phyloP scores from a whole-genome alignment of 1,140 invertebrate genomes.

The Tenebrio molitor region DNA sequence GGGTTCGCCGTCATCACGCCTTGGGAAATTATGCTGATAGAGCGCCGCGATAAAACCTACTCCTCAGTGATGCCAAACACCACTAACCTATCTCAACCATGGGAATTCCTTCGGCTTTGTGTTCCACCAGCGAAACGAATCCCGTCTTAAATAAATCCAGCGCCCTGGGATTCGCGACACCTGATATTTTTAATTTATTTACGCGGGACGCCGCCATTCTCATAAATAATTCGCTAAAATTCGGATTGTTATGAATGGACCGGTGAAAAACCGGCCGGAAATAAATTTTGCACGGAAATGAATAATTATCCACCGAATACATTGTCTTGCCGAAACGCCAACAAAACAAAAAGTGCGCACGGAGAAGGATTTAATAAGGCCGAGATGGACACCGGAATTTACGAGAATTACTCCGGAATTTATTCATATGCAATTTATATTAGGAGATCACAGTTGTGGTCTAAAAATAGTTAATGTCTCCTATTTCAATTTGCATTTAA shows the following conservation, averaged over 20 bases:
- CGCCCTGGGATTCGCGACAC: conserved; percentile 9
- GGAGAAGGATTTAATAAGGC: no score
- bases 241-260: conserved; percentile 4
- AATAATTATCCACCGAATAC: background rate
- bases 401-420: background rate
- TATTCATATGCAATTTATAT: conserved; percentile 15
- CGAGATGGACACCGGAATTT: no score
- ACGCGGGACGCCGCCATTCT: background rate
- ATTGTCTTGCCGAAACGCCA: no score
- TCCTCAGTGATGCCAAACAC: conserved; percentile 36
- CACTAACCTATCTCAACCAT: conserved; percentile 40
- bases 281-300: conserved; percentile 9
- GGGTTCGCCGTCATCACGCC: conserved; percentile 39
- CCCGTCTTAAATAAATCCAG: conserved; percentile 13
- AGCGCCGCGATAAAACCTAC: conserved; percentile 27
- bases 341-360: no score
- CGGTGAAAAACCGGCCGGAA: background rate
- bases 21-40: conserved; percentile 47
- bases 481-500: conserved; percentile 36
- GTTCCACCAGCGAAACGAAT: background rate
- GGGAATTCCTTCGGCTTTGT: conserved; percentile 30
- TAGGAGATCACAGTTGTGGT: background rate
- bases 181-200: conserved; percentile 32
- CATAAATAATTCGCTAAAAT: conserved; percentile 20
- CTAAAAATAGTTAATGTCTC: conserved; percentile 27